Base-by-base conservation (phyloP, 2,113 vertebrate species). In the Bujurquina vittata region DNA sequence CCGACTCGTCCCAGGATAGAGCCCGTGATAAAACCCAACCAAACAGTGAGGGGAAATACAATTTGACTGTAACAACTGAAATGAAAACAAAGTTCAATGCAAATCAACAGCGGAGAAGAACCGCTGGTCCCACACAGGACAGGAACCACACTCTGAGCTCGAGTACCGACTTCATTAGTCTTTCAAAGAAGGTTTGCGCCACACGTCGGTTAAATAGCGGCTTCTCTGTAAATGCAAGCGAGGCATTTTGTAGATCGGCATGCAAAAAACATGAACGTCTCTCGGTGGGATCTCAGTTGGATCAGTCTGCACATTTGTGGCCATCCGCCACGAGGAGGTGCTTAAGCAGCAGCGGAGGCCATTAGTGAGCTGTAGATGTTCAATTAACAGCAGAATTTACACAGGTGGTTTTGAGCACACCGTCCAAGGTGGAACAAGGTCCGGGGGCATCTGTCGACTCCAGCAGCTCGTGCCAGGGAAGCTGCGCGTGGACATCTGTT, bases 351-450 rank as follows among this genome's bases (percentile, higher is more conserved):
- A 9, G 55, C 12, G 20, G 72, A 73, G 67, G 82, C 65, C 2
- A 80, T 91, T 87, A 83, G 67, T 14, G 55, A 17, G 9, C 69
- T 78, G 75, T 78, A 46, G 83, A 84, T 91, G 91, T 87, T 88
- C 88, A 90, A 88, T 90, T 91, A 90, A 75, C 78, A 5, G 73
- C 9, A 15, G 75, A 65, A 56, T 63, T 85, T 84, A 81, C 85
- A 84, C 88, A 89, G 91, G 86, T 88, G 86, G 69, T 29, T 49
- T 33, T 54, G 46, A 81, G 83, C 82, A 76, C 23, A 8, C 15
- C 26, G 87, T 87, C 88, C 84, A 65, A 90, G 85, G 90, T 89
- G 89, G 90, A 84, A 80, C 82, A 58, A 82, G 77, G 82, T 92
- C 84, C 84, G 9, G 79, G 79, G 85, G 63, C 92, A 92, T 88